phyloP scores from a whole-genome alignment of 2,888 invertebrate species.

The Onthophagus sagittarius region DNA sequence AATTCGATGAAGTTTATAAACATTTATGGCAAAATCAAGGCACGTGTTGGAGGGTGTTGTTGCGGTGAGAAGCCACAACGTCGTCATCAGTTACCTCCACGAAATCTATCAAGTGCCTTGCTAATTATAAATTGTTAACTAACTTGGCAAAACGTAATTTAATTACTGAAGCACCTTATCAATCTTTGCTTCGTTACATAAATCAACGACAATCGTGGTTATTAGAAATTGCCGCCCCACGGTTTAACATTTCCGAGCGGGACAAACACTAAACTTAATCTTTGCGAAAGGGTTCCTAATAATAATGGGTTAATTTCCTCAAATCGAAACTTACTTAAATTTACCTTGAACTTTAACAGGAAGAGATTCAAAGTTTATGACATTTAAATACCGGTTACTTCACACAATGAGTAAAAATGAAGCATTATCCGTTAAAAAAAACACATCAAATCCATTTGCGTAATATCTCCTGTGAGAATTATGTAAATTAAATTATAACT shows the following conservation, averaged over 20 bases:
- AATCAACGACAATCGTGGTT: constrained; percentile 9
- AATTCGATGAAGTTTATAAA: not conserved
- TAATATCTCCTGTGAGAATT: too few relatives aligned
- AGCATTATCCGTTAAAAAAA: too few relatives aligned
- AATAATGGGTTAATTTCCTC: too few relatives aligned
- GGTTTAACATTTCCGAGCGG: not conserved
- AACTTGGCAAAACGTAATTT: constrained; percentile 9
- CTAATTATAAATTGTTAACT: constrained; percentile 13
- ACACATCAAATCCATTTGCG: too few relatives aligned
- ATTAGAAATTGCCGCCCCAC: not conserved
- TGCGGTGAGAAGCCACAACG: not conserved
- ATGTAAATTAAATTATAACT: too few relatives aligned
- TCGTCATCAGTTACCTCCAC: constrained; percentile 1
- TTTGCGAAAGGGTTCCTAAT: too few relatives aligned
- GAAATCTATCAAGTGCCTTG: constrained; percentile 10
- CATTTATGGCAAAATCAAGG: not conserved
- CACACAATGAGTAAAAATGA: too few relatives aligned
- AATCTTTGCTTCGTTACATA: constrained; percentile 9
- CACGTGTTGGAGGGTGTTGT: not conserved
- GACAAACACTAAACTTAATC: not conserved
- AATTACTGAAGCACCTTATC: constrained; percentile 6
- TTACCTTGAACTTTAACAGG: too few relatives aligned
- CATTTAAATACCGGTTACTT: not conserved
- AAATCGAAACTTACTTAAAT: too few relatives aligned
- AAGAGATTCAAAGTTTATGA: not conserved